A percentile compares a stretch with the other conserved stretches of the same genome.
phyloP scores from a whole-genome alignment of 2,888 invertebrate genomes.

The Apodemia hepburni region DNA sequence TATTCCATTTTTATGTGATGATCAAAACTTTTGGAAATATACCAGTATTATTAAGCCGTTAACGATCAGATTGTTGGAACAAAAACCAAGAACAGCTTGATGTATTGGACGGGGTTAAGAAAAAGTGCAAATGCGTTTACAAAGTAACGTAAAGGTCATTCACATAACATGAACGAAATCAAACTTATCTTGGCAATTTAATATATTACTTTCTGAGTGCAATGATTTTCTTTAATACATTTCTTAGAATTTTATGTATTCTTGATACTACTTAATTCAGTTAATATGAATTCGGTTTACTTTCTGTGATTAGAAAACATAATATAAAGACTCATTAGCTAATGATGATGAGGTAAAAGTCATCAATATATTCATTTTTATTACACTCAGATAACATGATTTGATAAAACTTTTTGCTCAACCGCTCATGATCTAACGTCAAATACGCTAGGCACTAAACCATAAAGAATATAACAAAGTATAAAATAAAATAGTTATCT shows the following conservation, averaged over 20 bases:
- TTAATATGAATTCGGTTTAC: too few relatives aligned
- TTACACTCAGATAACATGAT: too few relatives aligned
- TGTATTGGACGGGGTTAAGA: neutral
- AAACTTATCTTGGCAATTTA: neutral
- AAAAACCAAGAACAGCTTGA: slow-evolving; percentile 11
- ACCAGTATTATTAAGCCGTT: slow-evolving; percentile 12
- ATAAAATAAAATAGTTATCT: too few relatives aligned
- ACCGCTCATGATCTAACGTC: too few relatives aligned
- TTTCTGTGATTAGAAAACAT: too few relatives aligned
- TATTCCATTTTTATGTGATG: neutral
- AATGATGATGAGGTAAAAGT: too few relatives aligned
- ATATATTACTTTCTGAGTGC: neutral
- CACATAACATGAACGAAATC: neutral
- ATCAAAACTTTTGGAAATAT: slow-evolving; percentile 6
- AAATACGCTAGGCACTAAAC: too few relatives aligned
- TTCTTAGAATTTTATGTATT: neutral
- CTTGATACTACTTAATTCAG: too few relatives aligned
- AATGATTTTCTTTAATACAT: neutral
- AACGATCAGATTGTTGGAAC: neutral
- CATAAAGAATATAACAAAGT: too few relatives aligned
- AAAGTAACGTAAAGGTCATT: slow-evolving; percentile 7
- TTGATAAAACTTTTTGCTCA: too few relatives aligned
- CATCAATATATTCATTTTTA: too few relatives aligned
- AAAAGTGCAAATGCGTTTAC: slow-evolving; percentile 9
- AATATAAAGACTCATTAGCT: too few relatives aligned